Evolutionary conservation across 2,888 invertebrate genomes (phyloP).

Genomic region (Ephialtes manifestator): DNA sequence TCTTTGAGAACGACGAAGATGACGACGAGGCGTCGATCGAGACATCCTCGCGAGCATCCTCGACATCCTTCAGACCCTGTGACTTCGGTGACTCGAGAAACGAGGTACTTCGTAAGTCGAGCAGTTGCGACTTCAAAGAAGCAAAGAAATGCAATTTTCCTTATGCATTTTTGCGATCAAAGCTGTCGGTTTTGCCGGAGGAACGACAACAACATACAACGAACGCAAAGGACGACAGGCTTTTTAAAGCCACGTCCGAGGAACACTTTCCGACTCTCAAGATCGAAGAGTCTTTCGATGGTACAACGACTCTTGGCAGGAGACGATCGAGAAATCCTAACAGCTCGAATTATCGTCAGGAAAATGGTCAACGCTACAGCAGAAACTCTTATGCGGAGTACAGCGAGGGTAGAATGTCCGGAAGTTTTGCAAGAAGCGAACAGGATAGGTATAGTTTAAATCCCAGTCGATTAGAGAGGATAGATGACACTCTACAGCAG

Average conservation of each 20-base stretch:
- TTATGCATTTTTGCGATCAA: conserved; percentile 92
- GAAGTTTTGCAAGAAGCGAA: conserved; percentile 74
- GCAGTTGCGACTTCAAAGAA: conserved; percentile 83
- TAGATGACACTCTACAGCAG: conserved; percentile 76
- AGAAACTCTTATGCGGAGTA: conserved; percentile 82
- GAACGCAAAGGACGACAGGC: conserved; percentile 86
- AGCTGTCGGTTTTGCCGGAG: conserved; percentile 92
- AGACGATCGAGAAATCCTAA: conserved; percentile 76
- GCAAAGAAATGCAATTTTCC: conserved; percentile 90
- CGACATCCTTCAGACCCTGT: conserved; percentile 77
- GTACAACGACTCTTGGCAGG: conserved; percentile 83
- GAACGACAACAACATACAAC: conserved; percentile 86
- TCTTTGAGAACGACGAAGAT: conserved; percentile 68
- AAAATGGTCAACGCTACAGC: conserved; percentile 68
- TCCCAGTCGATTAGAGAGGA: conserved; percentile 76
- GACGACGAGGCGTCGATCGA: conserved; percentile 67
- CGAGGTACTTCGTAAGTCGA: conserved; percentile 81
- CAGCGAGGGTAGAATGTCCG: conserved; percentile 61
- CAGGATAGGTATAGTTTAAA: conserved; percentile 79
- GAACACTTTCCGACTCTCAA: conserved; percentile 87
- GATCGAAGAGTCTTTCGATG: conserved; percentile 81
- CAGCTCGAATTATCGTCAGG: conserved; percentile 60
- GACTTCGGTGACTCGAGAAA: conserved; percentile 78
- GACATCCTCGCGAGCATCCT: conserved; percentile 56
- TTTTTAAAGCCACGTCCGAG: conserved; percentile 88